A percentile compares a stretch with the other conserved stretches of the same genome.
Evolutionary conservation across 2,888 invertebrate species (phyloP).

Genomic region (Archips crataeganus): DNA sequence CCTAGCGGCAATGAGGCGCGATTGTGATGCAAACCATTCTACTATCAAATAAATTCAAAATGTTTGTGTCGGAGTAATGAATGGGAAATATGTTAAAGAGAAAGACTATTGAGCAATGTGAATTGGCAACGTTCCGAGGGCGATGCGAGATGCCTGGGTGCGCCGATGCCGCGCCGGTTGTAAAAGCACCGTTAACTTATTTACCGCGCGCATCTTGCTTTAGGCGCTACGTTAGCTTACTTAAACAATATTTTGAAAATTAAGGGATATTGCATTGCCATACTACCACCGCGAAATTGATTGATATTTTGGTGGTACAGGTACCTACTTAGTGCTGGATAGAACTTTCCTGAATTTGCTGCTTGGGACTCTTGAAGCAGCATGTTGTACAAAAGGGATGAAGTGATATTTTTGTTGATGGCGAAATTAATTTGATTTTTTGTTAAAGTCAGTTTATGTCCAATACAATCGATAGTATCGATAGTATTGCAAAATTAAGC

Average conservation of each 20-base stretch:
- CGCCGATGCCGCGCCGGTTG: slow-evolving; percentile 71
- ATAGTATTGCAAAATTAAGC: too few relatives aligned
- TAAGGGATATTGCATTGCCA: slow-evolving; percentile 42
- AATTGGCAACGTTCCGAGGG: slow-evolving; percentile 83
- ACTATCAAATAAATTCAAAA: slow-evolving; percentile 48
- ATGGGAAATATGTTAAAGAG: slow-evolving; percentile 75
- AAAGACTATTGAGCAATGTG: slow-evolving; percentile 77
- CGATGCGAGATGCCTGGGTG: slow-evolving; percentile 59
- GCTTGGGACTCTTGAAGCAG: too few relatives aligned
- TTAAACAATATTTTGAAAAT: slow-evolving; percentile 55
- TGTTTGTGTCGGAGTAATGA: slow-evolving; percentile 55
- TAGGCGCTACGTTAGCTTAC: slow-evolving; percentile 73
- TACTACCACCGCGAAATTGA: slow-evolving; percentile 6
- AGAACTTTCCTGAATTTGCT: neutral
- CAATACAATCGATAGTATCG: too few relatives aligned
- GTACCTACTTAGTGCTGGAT: neutral
- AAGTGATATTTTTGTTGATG: too few relatives aligned
- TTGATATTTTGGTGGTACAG: neutral
- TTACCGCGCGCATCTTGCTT: slow-evolving; percentile 82
- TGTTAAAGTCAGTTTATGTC: too few relatives aligned
- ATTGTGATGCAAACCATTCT: slow-evolving; percentile 48
- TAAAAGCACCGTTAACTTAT: slow-evolving; percentile 84
- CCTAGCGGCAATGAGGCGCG: slow-evolving; percentile 57
- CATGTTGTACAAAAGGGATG: too few relatives aligned
- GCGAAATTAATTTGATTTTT: too few relatives aligned